Percentiles rank a stretch among this genome's conserved stretches.
These are phyloP conservation scores for Tor tambroides DNA, from an alignment of 2,113 vertebrate species.

Conservation along the genomic window DNA sequence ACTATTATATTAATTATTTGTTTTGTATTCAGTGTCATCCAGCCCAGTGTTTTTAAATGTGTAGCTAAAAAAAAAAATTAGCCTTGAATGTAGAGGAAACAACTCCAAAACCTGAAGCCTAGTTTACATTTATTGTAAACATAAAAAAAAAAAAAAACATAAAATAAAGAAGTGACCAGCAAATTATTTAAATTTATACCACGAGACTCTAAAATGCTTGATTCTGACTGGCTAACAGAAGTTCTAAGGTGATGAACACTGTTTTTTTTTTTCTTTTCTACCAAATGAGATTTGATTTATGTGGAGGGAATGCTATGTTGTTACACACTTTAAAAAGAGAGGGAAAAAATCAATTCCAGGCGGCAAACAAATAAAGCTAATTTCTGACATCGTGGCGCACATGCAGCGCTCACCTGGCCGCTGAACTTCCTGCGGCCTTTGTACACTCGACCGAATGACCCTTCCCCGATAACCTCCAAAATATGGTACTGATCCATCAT, in stretches of 20 bases:
- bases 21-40: background rate
- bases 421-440: slow-evolving; percentile 87
- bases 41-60: background rate
- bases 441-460: slow-evolving; percentile 92
- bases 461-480: slow-evolving; percentile 89
- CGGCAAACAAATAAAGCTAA: background rate
- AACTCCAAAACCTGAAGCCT: background rate
- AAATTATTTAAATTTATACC: background rate
- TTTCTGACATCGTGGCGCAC: background rate
- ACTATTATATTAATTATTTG: background rate
- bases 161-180: background rate
- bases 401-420: slow-evolving; percentile 81
- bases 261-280: background rate
- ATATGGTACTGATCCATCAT: slow-evolving; percentile 89
- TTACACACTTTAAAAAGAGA: background rate
- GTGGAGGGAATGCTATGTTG: background rate
- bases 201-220: background rate
- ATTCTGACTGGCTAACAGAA: background rate
- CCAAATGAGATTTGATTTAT: background rate
- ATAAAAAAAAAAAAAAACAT: too few relatives aligned
- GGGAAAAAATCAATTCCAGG: background rate
- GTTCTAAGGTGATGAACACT: background rate
- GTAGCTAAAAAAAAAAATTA: background rate
- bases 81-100: background rate
- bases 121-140: background rate